Evolutionary conservation across 92 coral and sea anemone species (phyloP).

Genomic region (Ricordea florida): DNA sequence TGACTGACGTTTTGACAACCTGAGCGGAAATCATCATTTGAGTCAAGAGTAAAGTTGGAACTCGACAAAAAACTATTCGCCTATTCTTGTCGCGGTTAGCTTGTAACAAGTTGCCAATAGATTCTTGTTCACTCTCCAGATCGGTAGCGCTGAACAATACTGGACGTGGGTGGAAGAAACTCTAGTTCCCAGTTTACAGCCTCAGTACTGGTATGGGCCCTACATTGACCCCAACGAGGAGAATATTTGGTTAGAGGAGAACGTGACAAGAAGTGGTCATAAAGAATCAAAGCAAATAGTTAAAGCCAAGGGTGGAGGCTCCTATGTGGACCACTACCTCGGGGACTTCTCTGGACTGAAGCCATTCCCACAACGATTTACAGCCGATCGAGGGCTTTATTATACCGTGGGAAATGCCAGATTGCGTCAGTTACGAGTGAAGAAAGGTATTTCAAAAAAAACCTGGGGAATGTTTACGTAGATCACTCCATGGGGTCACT

Average conservation of each 20-base stretch:
- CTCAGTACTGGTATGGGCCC: conserved; percentile 87
- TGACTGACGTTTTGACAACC: no score
- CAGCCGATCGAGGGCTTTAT: conserved; percentile 81
- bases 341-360: neutral
- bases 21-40: no score
- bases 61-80: no score
- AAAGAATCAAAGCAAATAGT: conserved; percentile 27
- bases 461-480: no score
- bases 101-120: no score
- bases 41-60: no score
- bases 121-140: conserved; percentile 33
- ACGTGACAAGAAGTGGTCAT: conserved; percentile 36
- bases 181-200: conserved; percentile 73
- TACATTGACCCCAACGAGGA: conserved; percentile 43
- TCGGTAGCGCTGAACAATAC: conserved; percentile 53
- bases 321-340: neutral
- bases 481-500: no score
- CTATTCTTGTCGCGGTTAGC: no score
- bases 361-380: conserved; percentile 59
- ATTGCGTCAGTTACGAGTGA: conserved; percentile 76
- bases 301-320: conserved; percentile 32
- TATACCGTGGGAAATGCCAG: conserved; percentile 84
- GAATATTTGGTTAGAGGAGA: conserved; percentile 61
- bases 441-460: no score
- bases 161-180: conserved; percentile 73